A percentile compares a stretch with the other conserved stretches of the same genome.
Evolutionary conservation across 2,888 invertebrate genomes (phyloP).

Genomic region (Alloscopus bannaensis): DNA sequence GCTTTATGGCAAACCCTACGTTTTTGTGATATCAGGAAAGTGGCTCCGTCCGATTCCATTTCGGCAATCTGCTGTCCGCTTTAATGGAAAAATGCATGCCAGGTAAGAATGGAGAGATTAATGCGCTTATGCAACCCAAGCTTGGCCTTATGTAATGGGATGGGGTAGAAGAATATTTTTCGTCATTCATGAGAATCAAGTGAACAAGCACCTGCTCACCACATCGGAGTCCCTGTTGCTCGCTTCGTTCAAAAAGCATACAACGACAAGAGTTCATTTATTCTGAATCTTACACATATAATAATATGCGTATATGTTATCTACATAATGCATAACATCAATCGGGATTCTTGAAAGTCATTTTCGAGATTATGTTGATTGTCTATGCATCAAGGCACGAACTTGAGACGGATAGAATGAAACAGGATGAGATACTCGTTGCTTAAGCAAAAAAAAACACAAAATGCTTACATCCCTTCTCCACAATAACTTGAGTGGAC

Average conservation of each 20-base stretch:
- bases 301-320: background rate
- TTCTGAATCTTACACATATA: no score
- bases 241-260: background rate
- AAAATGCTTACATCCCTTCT: no score
- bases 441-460: no score
- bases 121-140: no score
- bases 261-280: background rate
- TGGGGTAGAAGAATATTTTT: conserved; percentile 18
- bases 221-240: conserved; percentile 20
- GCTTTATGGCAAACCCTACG: no score
- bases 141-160: no score
- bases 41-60: no score
- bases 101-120: no score
- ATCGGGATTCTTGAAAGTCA: conserved; percentile 41
- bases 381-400: conserved; percentile 31
- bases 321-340: conserved; percentile 13
- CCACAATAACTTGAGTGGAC: no score
- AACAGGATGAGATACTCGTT: conserved; percentile 36
- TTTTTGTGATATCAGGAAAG: no score
- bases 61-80: no score
- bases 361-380: conserved; percentile 39
- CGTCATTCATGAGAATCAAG: conserved; percentile 45
- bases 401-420: conserved; percentile 24
- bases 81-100: no score
- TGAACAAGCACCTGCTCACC: conserved; percentile 20